These are phyloP conservation scores for Phalacrocorax carbo DNA, from an alignment of 2,113 vertebrate species.

Conservation along the genomic window DNA sequence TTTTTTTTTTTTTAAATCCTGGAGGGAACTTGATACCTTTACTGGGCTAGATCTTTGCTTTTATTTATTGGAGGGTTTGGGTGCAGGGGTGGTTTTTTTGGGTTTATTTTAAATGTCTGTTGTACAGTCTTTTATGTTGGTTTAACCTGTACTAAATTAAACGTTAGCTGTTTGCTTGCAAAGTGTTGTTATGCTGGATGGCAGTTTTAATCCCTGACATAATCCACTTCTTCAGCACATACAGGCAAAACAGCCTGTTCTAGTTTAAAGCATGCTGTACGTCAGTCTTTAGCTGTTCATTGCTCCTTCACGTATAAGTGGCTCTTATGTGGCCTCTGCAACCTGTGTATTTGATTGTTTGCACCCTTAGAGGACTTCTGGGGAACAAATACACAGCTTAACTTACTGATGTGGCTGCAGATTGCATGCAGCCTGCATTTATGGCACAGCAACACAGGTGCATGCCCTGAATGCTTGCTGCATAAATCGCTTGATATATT, in stretches of 20 bases:
- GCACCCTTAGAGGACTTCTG: background rate
- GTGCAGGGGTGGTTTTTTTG: background rate
- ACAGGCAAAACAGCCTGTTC: background rate
- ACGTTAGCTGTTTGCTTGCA: background rate
- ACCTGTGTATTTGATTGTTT: background rate
- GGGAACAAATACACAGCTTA: background rate
- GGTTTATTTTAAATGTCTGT: background rate
- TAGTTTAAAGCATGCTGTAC: background rate
- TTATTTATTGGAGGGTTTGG: background rate
- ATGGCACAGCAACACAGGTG: background rate
- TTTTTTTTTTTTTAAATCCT: background rate
- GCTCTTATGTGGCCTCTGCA: background rate
- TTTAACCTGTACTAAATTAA: background rate
- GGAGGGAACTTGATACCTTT: background rate
- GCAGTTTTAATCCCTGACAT: background rate
- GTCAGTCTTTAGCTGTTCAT: accelerated
- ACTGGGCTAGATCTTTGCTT: background rate
- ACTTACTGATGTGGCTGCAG: accelerated
- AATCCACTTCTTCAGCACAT: background rate
- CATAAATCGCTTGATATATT: background rate
- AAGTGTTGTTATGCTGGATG: background rate
- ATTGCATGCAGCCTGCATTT: accelerated
- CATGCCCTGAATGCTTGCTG: accelerated
- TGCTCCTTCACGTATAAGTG: background rate
- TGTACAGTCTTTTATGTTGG: background rate